Evolutionary conservation across 2,797 vertebrate species (phyloP), one percentile per base, ranked within the genome.

Genomic region (Perodicticus potto): DNA sequence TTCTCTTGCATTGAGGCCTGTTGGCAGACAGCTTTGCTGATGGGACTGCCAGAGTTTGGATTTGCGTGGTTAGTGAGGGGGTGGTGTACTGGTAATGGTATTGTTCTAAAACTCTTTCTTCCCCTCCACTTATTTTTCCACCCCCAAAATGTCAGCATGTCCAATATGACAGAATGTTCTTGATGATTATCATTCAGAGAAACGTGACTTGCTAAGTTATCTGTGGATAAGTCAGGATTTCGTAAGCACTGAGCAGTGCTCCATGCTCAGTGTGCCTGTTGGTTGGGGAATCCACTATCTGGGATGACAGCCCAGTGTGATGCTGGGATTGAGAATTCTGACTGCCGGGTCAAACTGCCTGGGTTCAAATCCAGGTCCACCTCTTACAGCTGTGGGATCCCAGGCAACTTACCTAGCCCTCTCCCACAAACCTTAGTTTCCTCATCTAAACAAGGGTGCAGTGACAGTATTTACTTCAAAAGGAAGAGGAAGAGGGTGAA

Each of bases 91-190:
- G 91, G 94, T 94, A 86, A 74, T 61, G 93, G 82, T 91, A 97
- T 96, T 97, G 96, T 97, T 97, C 97, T 93, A 37, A 72, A 96
- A 97, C 67, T 92, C 96, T 94, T 95, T 93, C 92, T 97, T 73
- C 78, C 74, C 93, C 90, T 96, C 89, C 43, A 86, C 94, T 93
- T 96, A 74, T 81, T 89, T 97, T 97, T 95, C 96, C 72, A 72
- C 86, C 92, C 86, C 86, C 88, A 96, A 97, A 45, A 94, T 96
- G 95, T 97, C 92, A 97, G 63, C 87, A 25, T 95, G 96, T 97
- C 81, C 93, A 82, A 94, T 73, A 87, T 96, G 95, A 97, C 95
- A 97, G 37, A 90, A 95, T 93, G 89, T 77, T 93, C 96, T 88
- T 95, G 76, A 93, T 96, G 85, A 91, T 37, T 93, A 97, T 70